Conservation (phyloP, 2,113 vertebrate species). For the Okapia johnstoni region DNA sequence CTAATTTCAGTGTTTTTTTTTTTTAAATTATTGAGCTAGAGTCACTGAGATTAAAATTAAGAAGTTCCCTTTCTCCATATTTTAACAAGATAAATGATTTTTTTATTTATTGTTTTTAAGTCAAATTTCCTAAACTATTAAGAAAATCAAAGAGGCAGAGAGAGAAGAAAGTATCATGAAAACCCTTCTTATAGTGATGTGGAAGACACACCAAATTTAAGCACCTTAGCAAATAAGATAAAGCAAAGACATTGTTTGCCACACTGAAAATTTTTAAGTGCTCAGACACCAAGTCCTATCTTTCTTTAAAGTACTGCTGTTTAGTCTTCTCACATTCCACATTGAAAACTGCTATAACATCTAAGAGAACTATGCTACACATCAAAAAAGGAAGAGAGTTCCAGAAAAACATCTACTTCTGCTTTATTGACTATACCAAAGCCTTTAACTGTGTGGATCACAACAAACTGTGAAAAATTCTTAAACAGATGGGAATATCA, state of each 20-base stretch:
- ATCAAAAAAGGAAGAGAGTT: neutral
- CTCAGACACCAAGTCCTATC: neutral
- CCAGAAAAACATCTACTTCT: neutral
- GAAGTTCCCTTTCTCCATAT: neutral
- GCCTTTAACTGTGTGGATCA: neutral
- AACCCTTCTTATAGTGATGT: neutral
- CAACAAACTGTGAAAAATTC: neutral
- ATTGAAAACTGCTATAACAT: neutral
- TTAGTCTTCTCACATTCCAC: neutral
- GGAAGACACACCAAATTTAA: neutral
- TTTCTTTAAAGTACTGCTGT: neutral
- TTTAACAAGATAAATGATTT: slow-evolving; percentile 7
- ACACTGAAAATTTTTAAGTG: neutral
- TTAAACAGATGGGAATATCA: neutral
- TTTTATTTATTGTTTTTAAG: neutral
- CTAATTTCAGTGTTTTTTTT: neutral
- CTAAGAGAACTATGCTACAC: neutral
- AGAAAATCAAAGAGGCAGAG: neutral
- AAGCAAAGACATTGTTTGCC: neutral
- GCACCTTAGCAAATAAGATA: neutral
- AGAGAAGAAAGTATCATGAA: neutral
- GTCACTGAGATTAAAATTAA: neutral
- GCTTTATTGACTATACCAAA: neutral
- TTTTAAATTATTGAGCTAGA: neutral
- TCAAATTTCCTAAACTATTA: neutral